These are phyloP conservation scores for Cyanoderma ruficeps DNA, from an alignment of 2,113 vertebrate species.

Conservation along the genomic window DNA sequence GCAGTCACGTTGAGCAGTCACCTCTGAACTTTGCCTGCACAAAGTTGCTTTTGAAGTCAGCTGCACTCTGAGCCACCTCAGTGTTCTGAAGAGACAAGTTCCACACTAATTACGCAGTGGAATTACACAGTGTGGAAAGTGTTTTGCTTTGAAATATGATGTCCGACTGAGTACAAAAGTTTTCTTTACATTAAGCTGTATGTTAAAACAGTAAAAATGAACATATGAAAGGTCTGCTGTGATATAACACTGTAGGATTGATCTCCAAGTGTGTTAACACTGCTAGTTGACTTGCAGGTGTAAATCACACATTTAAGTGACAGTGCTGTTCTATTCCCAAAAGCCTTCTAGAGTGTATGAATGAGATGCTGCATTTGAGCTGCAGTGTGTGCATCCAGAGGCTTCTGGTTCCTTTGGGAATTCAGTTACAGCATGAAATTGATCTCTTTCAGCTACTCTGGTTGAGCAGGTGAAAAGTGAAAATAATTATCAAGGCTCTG, in stretches of 20 bases:
- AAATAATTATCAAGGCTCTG: slow-evolving; percentile 56
- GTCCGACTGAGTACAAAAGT: background rate
- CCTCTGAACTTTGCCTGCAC: background rate
- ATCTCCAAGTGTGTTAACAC: background rate
- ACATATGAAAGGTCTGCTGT: background rate
- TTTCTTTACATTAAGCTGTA: background rate
- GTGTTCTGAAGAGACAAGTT: background rate
- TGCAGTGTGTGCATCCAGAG: slow-evolving; percentile 7
- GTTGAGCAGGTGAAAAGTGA: slow-evolving; percentile 57
- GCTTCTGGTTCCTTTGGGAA: slow-evolving; percentile 37
- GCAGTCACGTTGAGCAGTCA: fast-evolving
- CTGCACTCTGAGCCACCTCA: background rate
- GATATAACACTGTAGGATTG: background rate
- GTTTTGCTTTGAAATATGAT: slow-evolving; percentile 1
- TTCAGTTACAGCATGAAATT: slow-evolving; percentile 38
- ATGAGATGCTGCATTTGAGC: background rate
- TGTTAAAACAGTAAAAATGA: background rate
- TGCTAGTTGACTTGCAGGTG: slow-evolving; percentile 18
- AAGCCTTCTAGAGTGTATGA: background rate
- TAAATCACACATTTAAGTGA: background rate
- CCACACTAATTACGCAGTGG: background rate
- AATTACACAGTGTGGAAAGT: background rate
- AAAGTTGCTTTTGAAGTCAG: background rate
- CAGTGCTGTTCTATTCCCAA: background rate
- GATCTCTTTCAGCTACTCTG: slow-evolving; percentile 42